Evolutionary conservation across 2,888 invertebrate genomes (phyloP).

Genomic region (Dolichomitus sp.): DNA sequence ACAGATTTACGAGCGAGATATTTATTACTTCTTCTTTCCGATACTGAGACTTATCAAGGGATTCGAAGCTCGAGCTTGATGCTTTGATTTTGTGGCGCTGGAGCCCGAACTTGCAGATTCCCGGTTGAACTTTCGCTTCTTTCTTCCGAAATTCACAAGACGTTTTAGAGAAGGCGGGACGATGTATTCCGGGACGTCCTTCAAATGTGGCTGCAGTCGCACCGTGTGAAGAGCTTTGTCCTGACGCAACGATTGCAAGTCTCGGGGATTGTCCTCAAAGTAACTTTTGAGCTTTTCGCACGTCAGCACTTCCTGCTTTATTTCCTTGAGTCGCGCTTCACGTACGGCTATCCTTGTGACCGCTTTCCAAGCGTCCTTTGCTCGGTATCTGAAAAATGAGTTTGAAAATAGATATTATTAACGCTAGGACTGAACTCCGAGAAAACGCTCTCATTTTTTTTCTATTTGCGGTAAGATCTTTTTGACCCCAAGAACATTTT

Average conservation of each 20-base stretch:
- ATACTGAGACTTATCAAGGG: conserved; percentile 80
- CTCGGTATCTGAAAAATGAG: conserved; percentile 89
- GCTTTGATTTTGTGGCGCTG: conserved; percentile 79
- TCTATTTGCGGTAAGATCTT: too few relatives aligned
- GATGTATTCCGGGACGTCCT: conserved; percentile 97
- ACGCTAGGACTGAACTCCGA: too few relatives aligned
- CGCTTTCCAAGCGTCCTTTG: conserved; percentile 97
- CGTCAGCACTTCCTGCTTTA: conserved; percentile 96
- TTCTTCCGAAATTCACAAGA: conserved; percentile 87
- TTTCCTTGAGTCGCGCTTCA: conserved; percentile 98
- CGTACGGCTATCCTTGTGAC: conserved; percentile 97
- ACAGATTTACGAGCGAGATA: not conserved
- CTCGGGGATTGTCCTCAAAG: conserved; percentile 97
- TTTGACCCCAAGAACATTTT: too few relatives aligned
- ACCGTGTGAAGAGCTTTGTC: conserved; percentile 96
- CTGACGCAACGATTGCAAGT: conserved; percentile 94
- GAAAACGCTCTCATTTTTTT: too few relatives aligned
- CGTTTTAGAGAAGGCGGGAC: conserved; percentile 92
- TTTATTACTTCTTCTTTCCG: conserved; percentile 75
- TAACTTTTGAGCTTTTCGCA: conserved; percentile 97
- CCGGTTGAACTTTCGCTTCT: conserved; percentile 81
- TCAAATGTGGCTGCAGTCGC: conserved; percentile 93
- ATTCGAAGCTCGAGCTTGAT: conserved; percentile 81
- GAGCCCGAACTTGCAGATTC: conserved; percentile 76
- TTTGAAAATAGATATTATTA: not conserved